Base-by-base conservation (phyloP, 2,113 vertebrate species). In the Chionodraco myersi region DNA sequence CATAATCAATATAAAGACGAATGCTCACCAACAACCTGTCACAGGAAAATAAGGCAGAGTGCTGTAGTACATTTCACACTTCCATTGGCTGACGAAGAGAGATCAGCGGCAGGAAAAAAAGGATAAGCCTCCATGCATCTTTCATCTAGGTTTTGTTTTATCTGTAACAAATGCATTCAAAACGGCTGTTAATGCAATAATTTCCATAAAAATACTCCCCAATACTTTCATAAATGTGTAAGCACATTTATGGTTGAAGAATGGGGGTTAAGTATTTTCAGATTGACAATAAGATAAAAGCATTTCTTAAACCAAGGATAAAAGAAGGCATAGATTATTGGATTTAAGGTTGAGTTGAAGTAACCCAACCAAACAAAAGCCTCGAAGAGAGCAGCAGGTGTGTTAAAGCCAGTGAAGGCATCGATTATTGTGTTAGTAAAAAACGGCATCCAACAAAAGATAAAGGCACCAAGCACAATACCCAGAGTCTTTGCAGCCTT, bases 401-500 rank as follows among this genome's bases (percentile, higher is more conserved):
- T 63, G 30, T 8, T 63, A 18, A 63, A 78, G 18, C 49, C 76
- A 23, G 18, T 62, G 41, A 9, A 56, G 12, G 41, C 23, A 48
- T 71, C 58, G 36, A 18, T 62, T 54, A 78, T 34, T 5, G 76
- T 21, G 15, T 34, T 36, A 2, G 30, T 36, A 36, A 78, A 78
- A 48, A 63, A 71, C 3, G 76, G 76, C 66, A 78, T 56, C 76
- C 76, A 78, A 16, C 76, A 78, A 16, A 70, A 36, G 51, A 78
- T 78, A 51, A 63, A 71, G 56, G 26, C 76, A 57, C 76, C 18
- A 5, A 78, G 66, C 23, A 78, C 76, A 63, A 78, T 71, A 41
- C 67, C 51, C 51, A 78, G 67, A 78, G 67, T 78, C 51, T 78
- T 78, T 26, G 67, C 76, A 48, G 76, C 76, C 14, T 78, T 78